A percentile compares a stretch with the other conserved stretches of the same genome.
phyloP scores from a whole-genome alignment of 2,888 invertebrate species.

The Electrophaes corylata region DNA sequence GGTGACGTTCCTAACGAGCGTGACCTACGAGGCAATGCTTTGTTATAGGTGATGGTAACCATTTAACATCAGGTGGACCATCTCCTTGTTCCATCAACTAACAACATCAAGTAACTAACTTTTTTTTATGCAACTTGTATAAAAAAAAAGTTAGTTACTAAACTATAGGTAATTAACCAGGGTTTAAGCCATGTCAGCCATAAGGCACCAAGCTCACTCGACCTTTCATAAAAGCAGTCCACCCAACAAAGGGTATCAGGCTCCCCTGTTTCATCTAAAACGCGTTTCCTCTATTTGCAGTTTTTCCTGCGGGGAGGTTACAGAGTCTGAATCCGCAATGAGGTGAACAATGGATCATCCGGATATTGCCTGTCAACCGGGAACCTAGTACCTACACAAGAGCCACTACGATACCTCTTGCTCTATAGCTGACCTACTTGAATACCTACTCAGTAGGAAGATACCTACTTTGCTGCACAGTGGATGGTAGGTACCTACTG shows the following conservation, averaged over 20 bases:
- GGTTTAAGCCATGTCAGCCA: too few species aligned
- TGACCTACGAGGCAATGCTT: too few species aligned
- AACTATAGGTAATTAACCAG: too few species aligned
- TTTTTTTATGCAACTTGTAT: too few species aligned
- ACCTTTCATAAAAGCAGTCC: slow-evolving; percentile 6
- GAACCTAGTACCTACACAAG: slow-evolving; percentile 61
- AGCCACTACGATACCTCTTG: slow-evolving; percentile 7
- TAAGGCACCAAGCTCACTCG: too few species aligned
- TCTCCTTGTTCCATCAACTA: too few species aligned
- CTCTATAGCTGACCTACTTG: slow-evolving; percentile 40
- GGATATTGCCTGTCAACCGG: slow-evolving; percentile 80
- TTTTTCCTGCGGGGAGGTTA: slow-evolving; percentile 55
- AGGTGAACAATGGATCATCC: slow-evolving; percentile 80
- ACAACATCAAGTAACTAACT: too few species aligned
- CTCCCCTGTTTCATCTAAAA: slow-evolving; percentile 46
- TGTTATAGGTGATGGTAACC: too few species aligned
- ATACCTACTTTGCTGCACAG: too few species aligned
- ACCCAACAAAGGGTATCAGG: neutral
- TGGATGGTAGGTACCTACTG: neutral
- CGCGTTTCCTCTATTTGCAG: slow-evolving; percentile 55
- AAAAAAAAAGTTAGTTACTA: too few species aligned
- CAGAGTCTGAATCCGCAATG: slow-evolving; percentile 75
- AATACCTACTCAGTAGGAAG: slow-evolving; percentile 36
- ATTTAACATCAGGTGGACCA: too few species aligned
- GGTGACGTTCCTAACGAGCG: too few species aligned